Percentiles rank a stretch among this genome's conserved stretches.
phyloP scores from a whole-genome alignment of 2,888 invertebrate genomes.

The Heliconius sara region DNA sequence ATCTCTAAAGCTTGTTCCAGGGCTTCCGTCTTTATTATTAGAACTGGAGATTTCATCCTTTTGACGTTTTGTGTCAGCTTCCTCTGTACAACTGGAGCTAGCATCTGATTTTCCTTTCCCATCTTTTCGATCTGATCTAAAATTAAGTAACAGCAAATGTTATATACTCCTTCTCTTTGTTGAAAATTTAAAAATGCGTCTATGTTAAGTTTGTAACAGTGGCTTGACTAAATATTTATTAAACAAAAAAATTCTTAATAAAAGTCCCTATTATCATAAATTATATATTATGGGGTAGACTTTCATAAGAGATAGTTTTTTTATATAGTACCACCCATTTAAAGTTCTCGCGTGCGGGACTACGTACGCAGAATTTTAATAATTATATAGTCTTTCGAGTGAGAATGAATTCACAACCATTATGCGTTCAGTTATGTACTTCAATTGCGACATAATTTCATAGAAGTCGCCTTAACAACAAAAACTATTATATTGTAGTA shows the following conservation, averaged over 20 bases:
- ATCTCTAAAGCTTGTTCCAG: conserved; percentile 35
- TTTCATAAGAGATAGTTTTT: neutral
- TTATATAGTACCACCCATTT: too few species aligned
- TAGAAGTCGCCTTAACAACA: neutral
- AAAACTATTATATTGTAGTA: neutral
- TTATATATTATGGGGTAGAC: neutral
- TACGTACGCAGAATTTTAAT: neutral
- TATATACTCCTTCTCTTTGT: neutral
- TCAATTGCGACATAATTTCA: neutral
- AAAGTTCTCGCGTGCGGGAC: neutral
- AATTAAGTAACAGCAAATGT: conserved; percentile 7
- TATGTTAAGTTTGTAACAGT: neutral
- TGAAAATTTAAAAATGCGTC: neutral
- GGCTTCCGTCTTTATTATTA: conserved; percentile 32
- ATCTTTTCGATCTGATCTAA: conserved; percentile 13
- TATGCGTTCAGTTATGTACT: neutral
- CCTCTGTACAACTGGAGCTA: conserved; percentile 14
- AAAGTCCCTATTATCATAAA: neutral
- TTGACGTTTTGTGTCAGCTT: conserved; percentile 8
- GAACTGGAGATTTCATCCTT: conserved; percentile 30
- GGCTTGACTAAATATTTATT: too few species aligned
- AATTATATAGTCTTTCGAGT: neutral
- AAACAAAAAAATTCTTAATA: neutral
- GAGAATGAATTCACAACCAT: neutral
- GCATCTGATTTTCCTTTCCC: conserved; percentile 25